Percentiles rank a stretch among this genome's conserved stretches.
These are phyloP conservation scores for Cricetomys ansorgei DNA, from an alignment of 2,113 vertebrate genomes.

Conservation along the genomic window DNA sequence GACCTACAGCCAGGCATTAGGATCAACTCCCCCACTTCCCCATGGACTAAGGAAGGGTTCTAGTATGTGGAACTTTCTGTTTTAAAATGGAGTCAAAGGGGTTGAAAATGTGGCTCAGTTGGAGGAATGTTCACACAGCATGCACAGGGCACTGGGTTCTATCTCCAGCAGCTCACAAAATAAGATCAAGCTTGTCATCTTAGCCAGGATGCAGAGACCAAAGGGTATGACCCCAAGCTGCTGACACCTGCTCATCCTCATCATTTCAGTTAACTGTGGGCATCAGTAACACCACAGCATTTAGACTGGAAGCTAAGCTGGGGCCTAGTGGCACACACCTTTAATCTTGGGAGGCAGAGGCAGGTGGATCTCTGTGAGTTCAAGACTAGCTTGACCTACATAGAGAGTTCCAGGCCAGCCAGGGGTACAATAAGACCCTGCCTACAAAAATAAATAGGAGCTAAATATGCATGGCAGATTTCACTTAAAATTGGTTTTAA, in stretches of 20 bases:
- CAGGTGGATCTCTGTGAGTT: neutral
- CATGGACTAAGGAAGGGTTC: no score
- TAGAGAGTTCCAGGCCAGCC: neutral
- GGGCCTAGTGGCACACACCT: neutral
- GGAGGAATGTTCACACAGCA: no score
- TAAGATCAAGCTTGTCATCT: accelerated
- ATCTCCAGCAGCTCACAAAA: neutral
- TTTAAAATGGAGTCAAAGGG: neutral
- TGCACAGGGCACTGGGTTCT: neutral
- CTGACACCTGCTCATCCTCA: accelerated
- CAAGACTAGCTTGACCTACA: neutral
- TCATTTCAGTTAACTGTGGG: neutral
- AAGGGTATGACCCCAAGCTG: neutral
- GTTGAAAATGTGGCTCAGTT: neutral
- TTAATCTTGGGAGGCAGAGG: neutral
- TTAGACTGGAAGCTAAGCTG: neutral
- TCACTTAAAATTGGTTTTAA: neutral
- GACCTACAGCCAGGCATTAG: accelerated
- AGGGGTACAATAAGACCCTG: neutral
- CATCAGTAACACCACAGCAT: neutral
- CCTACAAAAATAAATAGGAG: neutral
- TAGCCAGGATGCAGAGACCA: neutral
- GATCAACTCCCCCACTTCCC: neutral
- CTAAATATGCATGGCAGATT: neutral
- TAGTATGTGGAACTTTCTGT: neutral